Evolutionary conservation across 1,140 invertebrate genomes (phyloP).

Genomic region (Nebria ingens): DNA sequence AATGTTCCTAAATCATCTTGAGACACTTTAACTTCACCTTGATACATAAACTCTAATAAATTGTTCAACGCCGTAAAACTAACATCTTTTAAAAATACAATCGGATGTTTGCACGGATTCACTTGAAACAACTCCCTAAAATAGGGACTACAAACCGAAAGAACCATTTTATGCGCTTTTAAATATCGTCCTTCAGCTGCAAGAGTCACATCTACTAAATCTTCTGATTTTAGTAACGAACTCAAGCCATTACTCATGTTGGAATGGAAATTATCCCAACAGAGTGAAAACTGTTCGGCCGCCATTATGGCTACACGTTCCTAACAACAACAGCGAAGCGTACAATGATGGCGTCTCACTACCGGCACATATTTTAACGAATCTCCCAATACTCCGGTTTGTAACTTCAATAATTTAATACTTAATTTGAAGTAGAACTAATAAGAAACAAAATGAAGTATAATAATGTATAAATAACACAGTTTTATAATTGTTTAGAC

Average conservation of each 20-base stretch:
- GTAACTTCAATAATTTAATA: no score
- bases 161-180: conserved; percentile 70
- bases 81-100: conserved; percentile 76
- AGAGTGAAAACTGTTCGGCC: conserved; percentile 64
- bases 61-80: conserved; percentile 62
- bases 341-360: no score
- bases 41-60: conserved; percentile 77
- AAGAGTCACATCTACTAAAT: conserved; percentile 70
- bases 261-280: conserved; percentile 67
- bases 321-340: no score
- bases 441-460: no score
- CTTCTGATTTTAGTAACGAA: conserved; percentile 59
- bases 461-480: no score
- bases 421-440: no score
- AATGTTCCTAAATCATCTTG: conserved; percentile 73
- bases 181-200: conserved; percentile 69
- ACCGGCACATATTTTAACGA: no score
- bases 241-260: conserved; percentile 64
- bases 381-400: no score
- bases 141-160: conserved; percentile 77
- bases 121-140: conserved; percentile 72
- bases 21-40: conserved; percentile 75
- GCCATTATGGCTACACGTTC: no score
- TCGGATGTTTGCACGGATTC: conserved; percentile 71
- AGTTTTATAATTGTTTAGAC: no score